Evolutionary conservation across 2,113 vertebrate genomes (phyloP).

Genomic region (Lepus europaeus): DNA sequence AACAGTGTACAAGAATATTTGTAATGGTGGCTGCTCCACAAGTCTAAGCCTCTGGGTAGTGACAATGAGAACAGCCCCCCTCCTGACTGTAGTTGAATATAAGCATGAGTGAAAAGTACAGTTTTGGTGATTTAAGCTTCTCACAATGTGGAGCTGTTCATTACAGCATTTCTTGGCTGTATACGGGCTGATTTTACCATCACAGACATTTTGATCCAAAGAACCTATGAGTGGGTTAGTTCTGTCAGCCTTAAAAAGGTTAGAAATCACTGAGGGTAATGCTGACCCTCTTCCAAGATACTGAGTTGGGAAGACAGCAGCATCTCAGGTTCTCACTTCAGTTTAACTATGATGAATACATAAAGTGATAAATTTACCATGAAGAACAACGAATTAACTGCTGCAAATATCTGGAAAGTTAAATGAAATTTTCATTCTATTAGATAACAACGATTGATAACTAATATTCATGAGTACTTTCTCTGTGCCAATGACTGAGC

Average conservation of each 20-base stretch:
- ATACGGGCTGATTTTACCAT: background rate
- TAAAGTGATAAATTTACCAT: background rate
- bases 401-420: background rate
- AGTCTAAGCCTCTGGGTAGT: background rate
- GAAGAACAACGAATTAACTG: background rate
- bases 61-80: background rate
- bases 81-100: background rate
- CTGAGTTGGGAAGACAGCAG: background rate
- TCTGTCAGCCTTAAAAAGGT: background rate
- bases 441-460: background rate
- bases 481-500: background rate
- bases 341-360: background rate
- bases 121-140: background rate
- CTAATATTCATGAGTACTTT: background rate
- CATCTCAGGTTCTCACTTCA: background rate
- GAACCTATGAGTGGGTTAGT: background rate
- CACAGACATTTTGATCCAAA: background rate
- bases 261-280: background rate
- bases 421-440: constrained; percentile 21
- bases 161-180: background rate
- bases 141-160: background rate
- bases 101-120: background rate
- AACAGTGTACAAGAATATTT: background rate
- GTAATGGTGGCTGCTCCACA: background rate
- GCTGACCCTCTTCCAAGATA: background rate